Evolutionary conservation across 2,797 vertebrate species (phyloP).

Genomic region (Pygocentrus nattereri): DNA sequence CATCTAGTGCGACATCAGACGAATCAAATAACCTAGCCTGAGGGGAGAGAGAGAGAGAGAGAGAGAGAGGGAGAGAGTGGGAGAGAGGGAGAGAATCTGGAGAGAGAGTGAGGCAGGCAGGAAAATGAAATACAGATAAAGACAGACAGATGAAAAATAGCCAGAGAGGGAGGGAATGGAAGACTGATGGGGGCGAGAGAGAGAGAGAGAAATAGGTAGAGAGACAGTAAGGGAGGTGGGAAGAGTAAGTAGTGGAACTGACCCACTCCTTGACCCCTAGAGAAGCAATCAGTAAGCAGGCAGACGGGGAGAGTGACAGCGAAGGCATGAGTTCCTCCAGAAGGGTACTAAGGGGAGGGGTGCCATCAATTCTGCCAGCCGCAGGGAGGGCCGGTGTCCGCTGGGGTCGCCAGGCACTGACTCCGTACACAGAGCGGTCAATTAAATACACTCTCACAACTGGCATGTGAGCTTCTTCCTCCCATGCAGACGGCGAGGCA

Average conservation of each 20-base stretch:
- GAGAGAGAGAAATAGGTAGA: background rate
- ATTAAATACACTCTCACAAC: slow-evolving; percentile 15
- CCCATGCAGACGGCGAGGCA: background rate
- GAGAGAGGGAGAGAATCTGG: background rate
- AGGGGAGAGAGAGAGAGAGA: background rate
- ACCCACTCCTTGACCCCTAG: background rate
- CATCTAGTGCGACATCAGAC: slow-evolving; percentile 16
- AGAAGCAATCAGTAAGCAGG: slow-evolving; percentile 29
- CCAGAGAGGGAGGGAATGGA: background rate
- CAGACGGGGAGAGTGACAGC: slow-evolving; percentile 2
- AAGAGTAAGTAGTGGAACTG: slow-evolving; percentile 14
- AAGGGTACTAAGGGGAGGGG: background rate
- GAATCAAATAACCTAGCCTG: slow-evolving; percentile 5
- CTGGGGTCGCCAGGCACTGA: background rate
- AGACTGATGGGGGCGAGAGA: slow-evolving; percentile 5
- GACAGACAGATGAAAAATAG: background rate
- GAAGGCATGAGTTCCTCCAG: background rate
- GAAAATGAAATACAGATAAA: background rate
- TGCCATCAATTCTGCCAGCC: slow-evolving; percentile 12
- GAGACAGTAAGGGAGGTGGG: background rate
- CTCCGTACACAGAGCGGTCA: slow-evolving; percentile 5
- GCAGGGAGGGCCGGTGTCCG: background rate
- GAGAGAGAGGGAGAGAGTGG: background rate
- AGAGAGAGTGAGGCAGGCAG: background rate
- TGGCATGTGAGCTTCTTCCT: background rate